Percentiles rank a stretch among this genome's conserved stretches.
phyloP scores from a whole-genome alignment of 2,113 vertebrate genomes.

The Pedetes capensis region DNA sequence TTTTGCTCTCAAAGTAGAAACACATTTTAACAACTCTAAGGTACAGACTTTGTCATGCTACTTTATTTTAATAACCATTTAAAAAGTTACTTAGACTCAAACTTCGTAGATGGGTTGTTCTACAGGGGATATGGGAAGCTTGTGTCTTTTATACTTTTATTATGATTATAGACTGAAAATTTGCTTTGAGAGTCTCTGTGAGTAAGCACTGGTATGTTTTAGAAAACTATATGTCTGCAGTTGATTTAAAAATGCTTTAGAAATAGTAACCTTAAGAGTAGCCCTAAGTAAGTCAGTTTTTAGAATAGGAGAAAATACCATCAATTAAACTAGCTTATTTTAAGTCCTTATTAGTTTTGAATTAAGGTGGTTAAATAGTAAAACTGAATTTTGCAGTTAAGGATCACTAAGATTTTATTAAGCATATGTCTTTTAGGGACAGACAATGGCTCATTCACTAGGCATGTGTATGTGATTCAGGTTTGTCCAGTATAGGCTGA shows the following conservation, averaged over 20 bases:
- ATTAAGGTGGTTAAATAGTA: background rate
- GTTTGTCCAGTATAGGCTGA: background rate
- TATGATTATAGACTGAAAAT: constrained; percentile 32
- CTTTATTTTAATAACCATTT: background rate
- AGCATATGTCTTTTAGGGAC: background rate
- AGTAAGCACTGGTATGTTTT: background rate
- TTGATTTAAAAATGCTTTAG: background rate
- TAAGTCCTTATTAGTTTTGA: background rate
- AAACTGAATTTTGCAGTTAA: constrained; percentile 5
- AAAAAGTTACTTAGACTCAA: constrained; percentile 4
- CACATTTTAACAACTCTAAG: background rate
- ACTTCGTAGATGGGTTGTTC: background rate
- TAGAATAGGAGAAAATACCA: background rate
- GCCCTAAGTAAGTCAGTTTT: background rate
- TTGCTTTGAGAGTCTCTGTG: constrained; percentile 5
- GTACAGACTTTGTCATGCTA: background rate
- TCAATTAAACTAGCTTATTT: background rate
- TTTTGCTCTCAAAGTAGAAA: constrained; percentile 31
- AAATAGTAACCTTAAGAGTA: background rate
- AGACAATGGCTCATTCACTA: background rate
- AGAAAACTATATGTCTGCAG: background rate
- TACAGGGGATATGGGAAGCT: background rate
- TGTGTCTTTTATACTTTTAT: background rate
- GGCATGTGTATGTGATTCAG: background rate
- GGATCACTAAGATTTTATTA: background rate